Evolutionary conservation across 1,140 invertebrate species (phyloP), one percentile per base, ranked within the genome.

Genomic region (Heterodera schachtii): DNA sequence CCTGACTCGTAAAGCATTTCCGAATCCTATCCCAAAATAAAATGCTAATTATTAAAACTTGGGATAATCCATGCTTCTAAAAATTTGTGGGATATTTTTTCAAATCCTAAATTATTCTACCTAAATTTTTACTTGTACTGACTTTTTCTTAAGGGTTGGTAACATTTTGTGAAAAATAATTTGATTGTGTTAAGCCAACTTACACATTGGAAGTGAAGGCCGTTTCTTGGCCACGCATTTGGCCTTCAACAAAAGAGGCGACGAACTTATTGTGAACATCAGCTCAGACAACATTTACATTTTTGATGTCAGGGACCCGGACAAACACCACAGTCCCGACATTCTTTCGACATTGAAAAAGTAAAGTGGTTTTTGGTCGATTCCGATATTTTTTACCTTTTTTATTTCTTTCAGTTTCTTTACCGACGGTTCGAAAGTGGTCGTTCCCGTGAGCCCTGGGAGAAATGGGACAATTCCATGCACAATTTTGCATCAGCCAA

Each of bases 201-300:
- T 82, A 3, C 60, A 71, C 19, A 8, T 82, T n/a, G 44, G 75
- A 31, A 43, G 11, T 44, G 81, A 82, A 19, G 78, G 81, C 19
- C 69, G 60, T 16, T 71, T 78, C 64, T 46, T 82, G 31, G 19
- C 73, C 47, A 82, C 81, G 31, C 79, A 70, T 67, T 49, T 82
- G 9, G 80, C 79, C 11, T 82, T 82, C 66, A 82, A 75, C 73
- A 71, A 80, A 66, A 43, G 4, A 5, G 81, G 81, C 8, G 44
- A 82, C 41, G 81, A 82, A 75, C 9, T 82, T 13, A 49, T 82
- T 13, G 79, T 67, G 16, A 82, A 82, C 64, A 82, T 83, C 52
- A 76, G 81, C 43, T 80, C 78, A 0, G 81, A 82, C 43, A 80
- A 82, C 31, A 82, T 82, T 60, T 82, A 82, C 70, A 81, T 82